phyloP scores from a whole-genome alignment of 2,113 vertebrate genomes.

The Riparia riparia region DNA sequence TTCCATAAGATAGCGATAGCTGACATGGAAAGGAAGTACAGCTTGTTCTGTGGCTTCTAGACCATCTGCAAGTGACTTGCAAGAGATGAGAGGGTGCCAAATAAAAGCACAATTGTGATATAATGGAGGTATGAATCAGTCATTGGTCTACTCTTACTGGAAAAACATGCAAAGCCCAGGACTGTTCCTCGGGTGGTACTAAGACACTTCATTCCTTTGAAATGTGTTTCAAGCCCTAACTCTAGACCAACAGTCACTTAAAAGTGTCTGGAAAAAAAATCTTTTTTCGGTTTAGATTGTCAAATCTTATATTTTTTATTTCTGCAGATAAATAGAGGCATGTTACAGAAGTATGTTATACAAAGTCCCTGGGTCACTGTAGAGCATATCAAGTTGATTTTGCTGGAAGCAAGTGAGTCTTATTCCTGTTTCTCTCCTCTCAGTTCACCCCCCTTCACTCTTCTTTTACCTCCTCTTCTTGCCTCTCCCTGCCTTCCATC shows the following conservation, averaged over 20 bases:
- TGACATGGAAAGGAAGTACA: constrained; percentile 76
- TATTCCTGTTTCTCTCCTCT: neutral
- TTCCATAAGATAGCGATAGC: constrained; percentile 69
- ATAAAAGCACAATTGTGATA: constrained; percentile 71
- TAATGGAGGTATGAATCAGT: constrained; percentile 69
- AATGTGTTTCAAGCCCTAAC: constrained; percentile 48
- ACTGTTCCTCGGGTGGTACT: constrained; percentile 34
- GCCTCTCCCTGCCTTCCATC: neutral
- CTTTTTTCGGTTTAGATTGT: neutral
- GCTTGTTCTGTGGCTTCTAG: constrained; percentile 76
- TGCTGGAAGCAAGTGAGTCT: constrained; percentile 9
- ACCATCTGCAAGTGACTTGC: constrained; percentile 76
- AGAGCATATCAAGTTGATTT: neutral
- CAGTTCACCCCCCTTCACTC: neutral
- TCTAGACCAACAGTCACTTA: constrained; percentile 14
- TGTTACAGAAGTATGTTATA: neutral
- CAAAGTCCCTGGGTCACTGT: neutral
- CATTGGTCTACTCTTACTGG: constrained; percentile 63
- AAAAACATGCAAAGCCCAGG: constrained; percentile 11
- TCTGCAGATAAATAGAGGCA: neutral
- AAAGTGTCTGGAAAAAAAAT: neutral
- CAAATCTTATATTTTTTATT: neutral
- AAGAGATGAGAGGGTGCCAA: constrained; percentile 70
- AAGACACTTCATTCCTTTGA: constrained; percentile 23
- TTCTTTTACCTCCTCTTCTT: neutral